These are phyloP conservation scores for Gracilinanus agilis DNA, from an alignment of 2,113 vertebrate species.

Conservation along the genomic window DNA sequence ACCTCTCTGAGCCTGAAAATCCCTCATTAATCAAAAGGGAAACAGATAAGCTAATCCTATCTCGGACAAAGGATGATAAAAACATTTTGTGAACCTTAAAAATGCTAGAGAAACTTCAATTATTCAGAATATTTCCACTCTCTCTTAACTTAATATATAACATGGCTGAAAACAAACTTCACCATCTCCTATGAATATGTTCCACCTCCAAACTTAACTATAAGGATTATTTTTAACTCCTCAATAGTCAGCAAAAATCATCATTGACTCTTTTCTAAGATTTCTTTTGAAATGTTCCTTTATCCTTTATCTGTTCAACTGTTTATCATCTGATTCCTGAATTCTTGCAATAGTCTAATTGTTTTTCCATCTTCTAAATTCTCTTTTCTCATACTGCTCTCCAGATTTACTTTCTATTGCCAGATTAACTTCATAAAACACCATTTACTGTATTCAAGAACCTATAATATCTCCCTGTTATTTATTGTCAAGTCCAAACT, in stretches of 20 bases:
- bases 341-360: no score
- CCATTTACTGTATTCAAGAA: slow-evolving; percentile 44
- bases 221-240: not conserved
- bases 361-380: not conserved
- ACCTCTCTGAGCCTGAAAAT: not conserved
- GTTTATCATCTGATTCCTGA: no score
- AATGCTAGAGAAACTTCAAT: not conserved
- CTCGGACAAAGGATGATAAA: not conserved
- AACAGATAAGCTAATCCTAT: not conserved
- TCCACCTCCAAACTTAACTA: not conserved
- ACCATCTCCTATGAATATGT: not conserved
- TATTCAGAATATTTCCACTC: not conserved
- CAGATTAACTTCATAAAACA: slow-evolving; percentile 39
- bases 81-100: not conserved
- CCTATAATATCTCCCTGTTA: slow-evolving; percentile 23
- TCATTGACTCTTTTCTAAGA: not conserved
- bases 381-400: not conserved
- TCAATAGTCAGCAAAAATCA: not conserved
- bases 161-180: not conserved
- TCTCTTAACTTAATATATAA: not conserved
- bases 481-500: not conserved
- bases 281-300: not conserved
- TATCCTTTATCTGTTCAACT: not conserved
- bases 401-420: slow-evolving; percentile 11
- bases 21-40: not conserved